Base-by-base conservation (phyloP, 2,888 invertebrate genomes). In the Dicyrtoma fusca region DNA sequence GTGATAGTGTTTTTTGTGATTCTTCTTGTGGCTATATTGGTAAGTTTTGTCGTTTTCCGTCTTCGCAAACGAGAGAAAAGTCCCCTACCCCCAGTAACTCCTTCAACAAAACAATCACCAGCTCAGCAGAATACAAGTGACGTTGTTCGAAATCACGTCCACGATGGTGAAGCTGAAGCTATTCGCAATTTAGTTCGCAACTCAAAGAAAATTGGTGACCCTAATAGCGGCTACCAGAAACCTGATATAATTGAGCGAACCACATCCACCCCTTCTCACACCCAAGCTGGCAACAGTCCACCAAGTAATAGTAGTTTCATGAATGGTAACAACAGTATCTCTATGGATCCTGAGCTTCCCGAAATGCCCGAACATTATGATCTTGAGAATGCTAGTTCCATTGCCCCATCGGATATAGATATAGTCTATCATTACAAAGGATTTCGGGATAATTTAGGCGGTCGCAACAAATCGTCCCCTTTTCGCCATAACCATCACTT, bases 321-420 rank as follows among this genome's bases (percentile, higher is more conserved):
- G 63, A 69, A 71, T 45, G 26, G 61, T 5, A 51, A 44, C 21
- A 75, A 76, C 55, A 89, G 88, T 23, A 81, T 82, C 4, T 82
- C 82, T 71, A 89, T 91, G 66, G 78, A 80, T 17, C 81, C 81
- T 0, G 80, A 80, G 92, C 93, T 80, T 81, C 86, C 94, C 80
- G 92, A 92, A 82, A 87, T 90, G 75, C 94, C 95, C 0, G 95
- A 96, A 83, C 95, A 95, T 83, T 97, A 97, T 82, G 97, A 97
- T 83, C 86, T 97, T 75, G 97, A 97, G 85, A 97, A 97, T 84
- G 96, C 97, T 1, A 96, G 95, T 83, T 96, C 95, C 0, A 97
- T 97, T 79, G 97, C 97, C 0, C 97, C 97, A 0, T 96, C 96
- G 1, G 97, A 97, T 83, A 96, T 96, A 78, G 97, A 97, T 82